Conservation (phyloP, 2,888 invertebrate species). For the Nemotelus nigrinus region DNA sequence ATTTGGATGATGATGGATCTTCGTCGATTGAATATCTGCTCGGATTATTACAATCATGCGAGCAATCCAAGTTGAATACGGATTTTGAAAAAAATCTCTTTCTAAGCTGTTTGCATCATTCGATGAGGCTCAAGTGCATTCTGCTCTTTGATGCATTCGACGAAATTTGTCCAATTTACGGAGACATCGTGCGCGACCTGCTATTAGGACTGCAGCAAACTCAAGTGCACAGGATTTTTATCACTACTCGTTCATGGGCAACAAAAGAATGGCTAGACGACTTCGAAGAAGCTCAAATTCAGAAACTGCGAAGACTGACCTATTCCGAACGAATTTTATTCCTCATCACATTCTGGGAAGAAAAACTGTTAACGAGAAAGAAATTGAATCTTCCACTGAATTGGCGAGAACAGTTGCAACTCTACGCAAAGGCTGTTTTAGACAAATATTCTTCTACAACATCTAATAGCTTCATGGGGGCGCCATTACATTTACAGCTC, state of each 20-base stretch:
- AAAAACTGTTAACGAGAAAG: background rate
- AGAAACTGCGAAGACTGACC: background rate
- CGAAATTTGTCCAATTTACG: conserved; percentile 29
- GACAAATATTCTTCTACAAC: conserved; percentile 16
- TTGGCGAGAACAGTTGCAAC: background rate
- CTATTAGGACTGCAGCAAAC: background rate
- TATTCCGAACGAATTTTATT: conserved; percentile 6
- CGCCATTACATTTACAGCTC: conserved; percentile 27
- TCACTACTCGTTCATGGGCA: conserved; percentile 24
- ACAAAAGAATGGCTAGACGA: conserved; percentile 10
- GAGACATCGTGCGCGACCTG: conserved; percentile 12
- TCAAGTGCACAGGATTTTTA: background rate
- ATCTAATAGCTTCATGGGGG: background rate
- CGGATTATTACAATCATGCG: background rate
- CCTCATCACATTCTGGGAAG: conserved; percentile 13
- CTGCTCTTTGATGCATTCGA: conserved; percentile 43
- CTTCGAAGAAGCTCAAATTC: background rate
- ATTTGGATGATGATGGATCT: background rate
- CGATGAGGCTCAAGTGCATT: background rate
- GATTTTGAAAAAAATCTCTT: conserved; percentile 21
- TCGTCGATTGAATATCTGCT: conserved; percentile 7
- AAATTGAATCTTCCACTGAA: background rate
- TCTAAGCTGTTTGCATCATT: background rate
- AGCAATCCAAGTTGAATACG: conserved; percentile 4
- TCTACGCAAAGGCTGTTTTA: background rate